Percentiles rank a stretch among this genome's conserved stretches.
Conservation (phyloP, 2,797 vertebrate genomes). For the Chiloscyllium punctatum region DNA sequence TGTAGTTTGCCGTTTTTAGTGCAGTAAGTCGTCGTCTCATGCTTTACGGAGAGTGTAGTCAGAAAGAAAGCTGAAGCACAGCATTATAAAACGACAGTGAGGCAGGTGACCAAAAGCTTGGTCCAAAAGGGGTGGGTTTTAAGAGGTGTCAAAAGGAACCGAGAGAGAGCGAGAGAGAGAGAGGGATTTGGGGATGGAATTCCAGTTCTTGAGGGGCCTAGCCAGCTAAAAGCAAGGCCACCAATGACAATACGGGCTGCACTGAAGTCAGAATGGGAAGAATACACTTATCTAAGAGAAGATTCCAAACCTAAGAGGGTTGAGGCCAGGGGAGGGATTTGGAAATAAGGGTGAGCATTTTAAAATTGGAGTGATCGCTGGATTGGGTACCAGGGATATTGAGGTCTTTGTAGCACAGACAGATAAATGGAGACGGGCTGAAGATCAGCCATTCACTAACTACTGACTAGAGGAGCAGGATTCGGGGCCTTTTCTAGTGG, state of each 20-base stretch:
- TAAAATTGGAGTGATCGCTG: background rate
- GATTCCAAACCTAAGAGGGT: background rate
- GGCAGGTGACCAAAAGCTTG: background rate
- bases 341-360: too few relatives aligned
- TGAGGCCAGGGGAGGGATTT: background rate
- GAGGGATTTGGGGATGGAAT: background rate
- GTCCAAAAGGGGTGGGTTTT: too few relatives aligned
- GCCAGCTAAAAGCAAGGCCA: background rate
- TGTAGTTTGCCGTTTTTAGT: background rate
- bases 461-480: background rate
- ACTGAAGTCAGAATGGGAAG: background rate
- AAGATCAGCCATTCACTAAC: too few relatives aligned
- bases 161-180: background rate
- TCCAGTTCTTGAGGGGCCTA: background rate
- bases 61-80: background rate
- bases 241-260: background rate
- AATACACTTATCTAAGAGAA: background rate
- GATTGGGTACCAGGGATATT: too few relatives aligned
- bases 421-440: background rate
- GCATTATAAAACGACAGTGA: background rate
- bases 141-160: background rate
- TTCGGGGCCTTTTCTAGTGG: background rate
- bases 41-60: background rate
- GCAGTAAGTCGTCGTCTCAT: background rate
- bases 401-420: background rate